These are phyloP conservation scores for Ectobius pallidus DNA, from an alignment of 2,888 invertebrate genomes.

Conservation along the genomic window DNA sequence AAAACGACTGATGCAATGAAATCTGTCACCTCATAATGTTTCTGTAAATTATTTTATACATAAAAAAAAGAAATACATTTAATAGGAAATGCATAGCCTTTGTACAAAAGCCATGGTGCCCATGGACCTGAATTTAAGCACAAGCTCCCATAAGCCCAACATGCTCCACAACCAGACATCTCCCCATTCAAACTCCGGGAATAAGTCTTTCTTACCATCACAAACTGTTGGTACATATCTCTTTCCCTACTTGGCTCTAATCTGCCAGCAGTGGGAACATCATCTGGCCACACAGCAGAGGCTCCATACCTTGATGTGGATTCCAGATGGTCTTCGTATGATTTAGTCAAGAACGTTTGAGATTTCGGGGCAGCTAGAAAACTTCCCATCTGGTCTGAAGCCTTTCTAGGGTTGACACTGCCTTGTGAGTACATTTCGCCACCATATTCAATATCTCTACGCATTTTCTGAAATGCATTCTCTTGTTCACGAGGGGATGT, in stretches of 20 bases:
- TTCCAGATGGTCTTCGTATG: background rate
- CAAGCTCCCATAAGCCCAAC: slow-evolving; percentile 17
- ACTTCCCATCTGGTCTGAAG: background rate
- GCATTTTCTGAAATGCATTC: background rate
- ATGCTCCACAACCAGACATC: slow-evolving; percentile 14
- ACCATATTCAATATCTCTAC: background rate
- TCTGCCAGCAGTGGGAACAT: background rate
- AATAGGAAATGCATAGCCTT: too few relatives aligned
- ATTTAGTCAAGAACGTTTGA: background rate
- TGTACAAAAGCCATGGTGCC: background rate
- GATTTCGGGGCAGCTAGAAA: background rate
- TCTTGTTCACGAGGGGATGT: slow-evolving; percentile 19
- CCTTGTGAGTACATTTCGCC: background rate
- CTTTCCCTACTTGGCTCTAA: background rate
- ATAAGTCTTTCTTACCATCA: slow-evolving; percentile 10
- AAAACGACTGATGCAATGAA: too few relatives aligned
- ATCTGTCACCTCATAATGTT: too few relatives aligned
- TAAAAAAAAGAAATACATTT: too few relatives aligned
- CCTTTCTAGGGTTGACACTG: background rate
- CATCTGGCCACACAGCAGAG: too few relatives aligned
- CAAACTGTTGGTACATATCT: background rate
- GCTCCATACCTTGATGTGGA: too few relatives aligned
- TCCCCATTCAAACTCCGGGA: slow-evolving; percentile 1
- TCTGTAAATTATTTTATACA: too few relatives aligned
- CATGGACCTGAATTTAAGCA: background rate